These are phyloP conservation scores for Falco biarmicus DNA, from an alignment of 2,797 vertebrate genomes.

Conservation along the genomic window DNA sequence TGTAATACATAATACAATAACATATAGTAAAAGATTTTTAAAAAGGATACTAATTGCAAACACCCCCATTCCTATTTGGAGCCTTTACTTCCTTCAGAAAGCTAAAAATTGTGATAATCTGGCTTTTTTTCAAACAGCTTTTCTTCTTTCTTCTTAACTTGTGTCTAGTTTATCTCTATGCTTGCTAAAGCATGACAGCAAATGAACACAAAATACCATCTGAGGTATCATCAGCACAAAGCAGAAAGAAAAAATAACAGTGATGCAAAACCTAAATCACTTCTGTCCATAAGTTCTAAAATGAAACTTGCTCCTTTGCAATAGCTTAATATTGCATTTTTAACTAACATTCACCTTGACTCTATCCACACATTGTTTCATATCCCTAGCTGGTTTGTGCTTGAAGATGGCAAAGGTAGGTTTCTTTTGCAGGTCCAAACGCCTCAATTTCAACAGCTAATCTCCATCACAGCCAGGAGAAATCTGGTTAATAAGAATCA, in stretches of 20 bases:
- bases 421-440: background rate
- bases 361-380: background rate
- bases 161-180: background rate
- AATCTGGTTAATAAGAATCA: background rate
- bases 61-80: background rate
- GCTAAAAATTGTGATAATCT: background rate
- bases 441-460: background rate
- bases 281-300: background rate
- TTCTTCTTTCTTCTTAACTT: background rate
- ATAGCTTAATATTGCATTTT: background rate
- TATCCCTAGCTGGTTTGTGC: background rate
- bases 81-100: background rate
- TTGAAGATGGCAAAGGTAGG: background rate
- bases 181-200: background rate
- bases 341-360: background rate
- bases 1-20: background rate
- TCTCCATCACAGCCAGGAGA: background rate
- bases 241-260: background rate
- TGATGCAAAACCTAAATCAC: background rate
- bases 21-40: background rate
- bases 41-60: background rate
- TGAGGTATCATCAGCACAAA: background rate
- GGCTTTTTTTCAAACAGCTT: background rate
- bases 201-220: background rate
- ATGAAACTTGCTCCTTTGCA: background rate